Conservation (phyloP, 2,888 invertebrate species). For the Galerucella nymphaeae region DNA sequence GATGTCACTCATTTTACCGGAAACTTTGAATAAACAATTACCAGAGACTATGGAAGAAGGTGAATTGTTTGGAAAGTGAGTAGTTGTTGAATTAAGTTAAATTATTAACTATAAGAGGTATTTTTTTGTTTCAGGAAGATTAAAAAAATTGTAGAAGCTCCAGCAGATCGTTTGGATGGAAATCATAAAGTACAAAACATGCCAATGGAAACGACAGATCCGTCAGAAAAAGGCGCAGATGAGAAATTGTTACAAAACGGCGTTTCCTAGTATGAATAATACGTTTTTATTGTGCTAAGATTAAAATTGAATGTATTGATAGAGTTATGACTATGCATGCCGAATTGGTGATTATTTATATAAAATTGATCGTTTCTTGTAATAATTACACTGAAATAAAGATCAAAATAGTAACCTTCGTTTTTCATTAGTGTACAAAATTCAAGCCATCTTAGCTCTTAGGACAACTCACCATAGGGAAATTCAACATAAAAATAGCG, state of each 20-base stretch:
- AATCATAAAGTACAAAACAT: conserved; percentile 9
- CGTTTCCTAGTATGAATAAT: not conserved
- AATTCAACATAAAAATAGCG: too few relatives aligned
- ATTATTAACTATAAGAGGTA: not conserved
- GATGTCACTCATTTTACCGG: conserved; percentile 72
- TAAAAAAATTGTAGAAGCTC: not conserved
- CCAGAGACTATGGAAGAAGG: conserved; percentile 76
- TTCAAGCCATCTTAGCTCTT: too few relatives aligned
- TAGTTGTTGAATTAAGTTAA: not conserved
- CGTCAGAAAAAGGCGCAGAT: conserved; percentile 7
- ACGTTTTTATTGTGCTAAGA: not conserved
- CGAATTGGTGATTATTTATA: too few relatives aligned
- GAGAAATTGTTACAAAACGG: conserved; percentile 21
- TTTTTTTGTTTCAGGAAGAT: conserved; percentile 15
- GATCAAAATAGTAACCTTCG: too few relatives aligned
- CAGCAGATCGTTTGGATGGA: not conserved
- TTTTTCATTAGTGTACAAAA: too few relatives aligned
- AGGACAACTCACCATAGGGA: too few relatives aligned
- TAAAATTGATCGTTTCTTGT: too few relatives aligned
- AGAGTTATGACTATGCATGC: too few relatives aligned
- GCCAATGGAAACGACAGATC: not conserved
- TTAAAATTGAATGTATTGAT: too few relatives aligned
- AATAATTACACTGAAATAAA: too few relatives aligned
- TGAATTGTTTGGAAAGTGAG: conserved; percentile 72
- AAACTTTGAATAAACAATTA: conserved; percentile 73